Evolutionary conservation across 2,797 vertebrate genomes (phyloP).

Genomic region (Podarcis siculus): DNA sequence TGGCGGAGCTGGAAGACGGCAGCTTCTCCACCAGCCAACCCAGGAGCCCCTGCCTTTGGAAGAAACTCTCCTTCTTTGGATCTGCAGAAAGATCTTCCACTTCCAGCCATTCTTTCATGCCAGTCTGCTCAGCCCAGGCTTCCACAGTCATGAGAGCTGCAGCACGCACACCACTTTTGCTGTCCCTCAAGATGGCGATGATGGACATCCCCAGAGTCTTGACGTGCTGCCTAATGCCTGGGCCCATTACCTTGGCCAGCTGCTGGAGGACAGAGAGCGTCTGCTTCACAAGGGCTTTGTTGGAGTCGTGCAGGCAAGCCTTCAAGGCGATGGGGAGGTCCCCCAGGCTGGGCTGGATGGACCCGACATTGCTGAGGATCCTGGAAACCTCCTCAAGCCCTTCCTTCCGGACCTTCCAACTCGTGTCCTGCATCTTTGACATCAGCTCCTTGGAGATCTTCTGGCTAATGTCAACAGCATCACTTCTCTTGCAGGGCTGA

Average conservation of each 20-base stretch:
- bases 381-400: conserved; percentile 85
- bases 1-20: conserved; percentile 79
- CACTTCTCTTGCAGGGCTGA: conserved; percentile 66
- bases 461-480: conserved; percentile 88
- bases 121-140: conserved; percentile 90
- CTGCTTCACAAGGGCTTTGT: conserved; percentile 90
- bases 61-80: conserved; percentile 87
- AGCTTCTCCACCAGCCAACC: conserved; percentile 90
- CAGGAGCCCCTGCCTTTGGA: conserved; percentile 87
- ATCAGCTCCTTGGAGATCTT: conserved; percentile 88
- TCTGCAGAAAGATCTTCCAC: conserved; percentile 88
- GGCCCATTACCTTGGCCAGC: conserved; percentile 85
- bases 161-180: conserved; percentile 84
- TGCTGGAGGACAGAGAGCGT: conserved; percentile 88
- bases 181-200: conserved; percentile 87
- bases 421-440: conserved; percentile 87
- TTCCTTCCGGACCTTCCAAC: conserved; percentile 91
- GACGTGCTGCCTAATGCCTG: conserved; percentile 86
- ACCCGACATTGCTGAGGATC: conserved; percentile 87
- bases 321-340: conserved; percentile 87
- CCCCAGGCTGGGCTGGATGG: conserved; percentile 85
- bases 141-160: conserved; percentile 85
- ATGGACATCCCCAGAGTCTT: conserved; percentile 86
- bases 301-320: conserved; percentile 86
- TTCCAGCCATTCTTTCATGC: conserved; percentile 90